Evolutionary conservation across 2,113 vertebrate genomes (phyloP), one percentile per base, ranked within the genome.

Genomic region (Eidolon helvum): DNA sequence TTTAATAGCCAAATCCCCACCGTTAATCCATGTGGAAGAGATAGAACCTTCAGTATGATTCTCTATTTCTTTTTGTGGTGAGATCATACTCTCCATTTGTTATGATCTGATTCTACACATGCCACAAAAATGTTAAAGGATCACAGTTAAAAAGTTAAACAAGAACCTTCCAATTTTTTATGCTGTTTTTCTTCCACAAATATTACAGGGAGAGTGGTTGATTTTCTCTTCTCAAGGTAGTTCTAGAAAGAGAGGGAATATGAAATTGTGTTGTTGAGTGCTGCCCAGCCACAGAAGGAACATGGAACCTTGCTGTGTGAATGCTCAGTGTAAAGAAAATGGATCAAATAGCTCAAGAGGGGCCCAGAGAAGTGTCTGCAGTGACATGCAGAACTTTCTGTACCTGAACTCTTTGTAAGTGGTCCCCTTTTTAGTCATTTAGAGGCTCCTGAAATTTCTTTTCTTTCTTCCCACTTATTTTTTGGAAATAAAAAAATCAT

Each of bases 171-270:
- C 11, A 21, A 10, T 68, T 82, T 68, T 53, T 71, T 57, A 92
- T 85, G 59, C 53, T 77, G 43, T 33, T 91, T 85, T 93, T 74
- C 48, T 85, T 87, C 12, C 7, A 50, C 50, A 83, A 92, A 94
- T 87, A 79, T 90, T 84, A 78, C 79, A 79, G 18, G 28, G 40
- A 33, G 68, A 87, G 65, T 59, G 43, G 83, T 45, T 97, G 53
- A 78, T 84, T 84, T 59, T 86, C 30, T 92, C 61, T 53, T 93
- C 80, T 65, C 22, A 33, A 87, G 82, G 69, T 30, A 21, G 68
- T 40, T 96, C 66, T 91, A 45, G 88, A 90, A 88, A 79, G 78
- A 91, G 28, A 96, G 57, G 35, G 86, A 77, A 90, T 88, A 80
- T 45, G 40, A 65, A 75, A 90, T 40, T 50, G 66, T 71, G 53